Percentiles rank a stretch among this genome's conserved stretches.
Conservation (phyloP, 2,797 vertebrate species). For the Gallirallus australis region DNA sequence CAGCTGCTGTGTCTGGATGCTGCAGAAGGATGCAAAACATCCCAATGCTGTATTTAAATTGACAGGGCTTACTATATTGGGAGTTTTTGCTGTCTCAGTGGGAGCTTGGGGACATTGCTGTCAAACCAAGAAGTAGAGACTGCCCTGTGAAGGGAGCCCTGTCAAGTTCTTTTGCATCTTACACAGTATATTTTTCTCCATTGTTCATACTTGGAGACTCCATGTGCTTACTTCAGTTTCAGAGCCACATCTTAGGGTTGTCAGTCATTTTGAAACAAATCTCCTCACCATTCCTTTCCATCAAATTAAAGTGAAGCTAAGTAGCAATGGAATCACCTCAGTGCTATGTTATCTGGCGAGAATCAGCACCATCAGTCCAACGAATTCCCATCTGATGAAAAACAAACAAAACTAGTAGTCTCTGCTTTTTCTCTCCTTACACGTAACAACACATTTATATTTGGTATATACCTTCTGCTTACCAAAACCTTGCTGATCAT, state of each 20-base stretch:
- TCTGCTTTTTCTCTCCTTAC: neutral
- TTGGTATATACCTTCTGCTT: neutral
- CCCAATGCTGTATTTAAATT: slow-evolving; percentile 55
- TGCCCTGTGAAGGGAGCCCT: slow-evolving; percentile 3
- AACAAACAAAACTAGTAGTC: neutral
- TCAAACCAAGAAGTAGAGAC: slow-evolving; percentile 43
- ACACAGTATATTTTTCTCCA: neutral
- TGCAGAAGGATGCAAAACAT: slow-evolving; percentile 46
- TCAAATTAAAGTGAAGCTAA: neutral
- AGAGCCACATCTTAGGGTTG: neutral
- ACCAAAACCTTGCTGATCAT: neutral
- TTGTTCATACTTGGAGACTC: neutral
- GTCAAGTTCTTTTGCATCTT: slow-evolving; percentile 52
- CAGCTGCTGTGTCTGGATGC: slow-evolving; percentile 53
- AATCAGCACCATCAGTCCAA: neutral
- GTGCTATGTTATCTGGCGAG: neutral
- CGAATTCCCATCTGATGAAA: neutral
- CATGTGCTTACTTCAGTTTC: neutral
- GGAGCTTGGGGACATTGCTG: slow-evolving; percentile 48
- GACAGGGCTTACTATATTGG: slow-evolving; percentile 66
- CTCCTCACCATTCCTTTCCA: neutral
- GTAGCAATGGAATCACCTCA: neutral
- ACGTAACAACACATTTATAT: neutral
- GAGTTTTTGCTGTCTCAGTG: slow-evolving; percentile 49
- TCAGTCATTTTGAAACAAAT: neutral